These are phyloP conservation scores for Sepioteuthis lessoniana DNA, from an alignment of 2,888 invertebrate genomes.

Conservation along the genomic window DNA sequence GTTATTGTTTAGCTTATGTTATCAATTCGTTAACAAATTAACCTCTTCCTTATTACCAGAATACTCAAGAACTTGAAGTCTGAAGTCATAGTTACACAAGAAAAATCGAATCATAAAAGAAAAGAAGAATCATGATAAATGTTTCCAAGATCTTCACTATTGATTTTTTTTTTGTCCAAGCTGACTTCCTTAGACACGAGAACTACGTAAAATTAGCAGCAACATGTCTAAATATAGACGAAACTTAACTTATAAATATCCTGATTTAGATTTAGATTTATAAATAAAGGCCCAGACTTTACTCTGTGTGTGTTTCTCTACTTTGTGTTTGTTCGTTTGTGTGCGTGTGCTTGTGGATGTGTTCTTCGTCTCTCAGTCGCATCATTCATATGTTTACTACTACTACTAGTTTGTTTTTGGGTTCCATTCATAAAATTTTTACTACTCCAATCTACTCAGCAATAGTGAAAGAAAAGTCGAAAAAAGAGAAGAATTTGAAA, in stretches of 20 bases:
- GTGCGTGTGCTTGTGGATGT: neutral
- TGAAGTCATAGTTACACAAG: no score
- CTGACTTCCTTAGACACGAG: neutral
- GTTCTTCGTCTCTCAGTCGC: neutral
- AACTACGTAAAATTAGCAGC: neutral
- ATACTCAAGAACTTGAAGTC: neutral
- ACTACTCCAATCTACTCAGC: neutral
- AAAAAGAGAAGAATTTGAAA: neutral
- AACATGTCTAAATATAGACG: neutral
- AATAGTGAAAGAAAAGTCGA: neutral
- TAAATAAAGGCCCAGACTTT: neutral
- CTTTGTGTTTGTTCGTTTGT: neutral
- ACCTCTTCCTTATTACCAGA: neutral
- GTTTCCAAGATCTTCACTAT: slow-evolving; percentile 16
- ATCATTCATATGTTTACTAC: neutral
- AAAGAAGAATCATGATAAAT: slow-evolving; percentile 24
- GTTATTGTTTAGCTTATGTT: no score
- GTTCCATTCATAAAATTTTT: neutral
- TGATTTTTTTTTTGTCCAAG: neutral
- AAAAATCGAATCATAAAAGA: no score
- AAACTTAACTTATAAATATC: neutral
- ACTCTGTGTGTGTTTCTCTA: neutral
- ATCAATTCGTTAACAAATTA: neutral
- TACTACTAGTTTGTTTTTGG: neutral
- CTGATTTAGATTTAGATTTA: neutral